These are phyloP conservation scores for Gonatopus flavifemur DNA, from an alignment of 1,140 invertebrate species.

Conservation along the genomic window DNA sequence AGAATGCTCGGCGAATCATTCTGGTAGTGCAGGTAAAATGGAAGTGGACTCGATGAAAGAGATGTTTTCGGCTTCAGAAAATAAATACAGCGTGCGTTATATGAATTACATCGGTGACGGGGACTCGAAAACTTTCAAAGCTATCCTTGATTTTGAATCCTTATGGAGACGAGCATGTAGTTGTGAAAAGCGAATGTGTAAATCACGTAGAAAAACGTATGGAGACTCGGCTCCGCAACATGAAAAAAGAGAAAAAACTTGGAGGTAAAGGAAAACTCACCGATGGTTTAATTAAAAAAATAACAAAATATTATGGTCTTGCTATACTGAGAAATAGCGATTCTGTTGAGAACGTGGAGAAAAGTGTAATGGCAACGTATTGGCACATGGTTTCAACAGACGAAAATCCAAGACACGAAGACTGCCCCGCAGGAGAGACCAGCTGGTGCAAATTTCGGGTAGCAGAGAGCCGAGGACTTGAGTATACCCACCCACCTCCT, in stretches of 20 bases:
- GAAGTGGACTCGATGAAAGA: slow-evolving; percentile 15
- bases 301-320: slow-evolving; percentile 29
- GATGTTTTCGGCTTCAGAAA: slow-evolving; percentile 16
- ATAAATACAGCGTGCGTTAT: slow-evolving; percentile 13
- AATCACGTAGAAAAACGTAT: no score
- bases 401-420: slow-evolving; percentile 16
- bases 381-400: slow-evolving; percentile 38
- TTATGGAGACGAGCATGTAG: slow-evolving; percentile 21
- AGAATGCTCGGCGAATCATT: slow-evolving; percentile 13
- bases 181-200: slow-evolving; percentile 25
- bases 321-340: slow-evolving; percentile 35
- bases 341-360: slow-evolving; percentile 38
- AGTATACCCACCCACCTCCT: neutral
- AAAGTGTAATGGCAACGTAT: slow-evolving; percentile 36
- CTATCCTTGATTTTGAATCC: slow-evolving; percentile 16
- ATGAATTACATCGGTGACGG: slow-evolving; percentile 29
- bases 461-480: slow-evolving; percentile 16
- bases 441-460: slow-evolving; percentile 36
- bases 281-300: neutral
- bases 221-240: no score
- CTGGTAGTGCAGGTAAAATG: slow-evolving; percentile 20
- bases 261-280: no score
- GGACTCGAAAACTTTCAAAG: no score
- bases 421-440: slow-evolving; percentile 29
- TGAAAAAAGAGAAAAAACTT: no score